Conservation (phyloP, 1,140 invertebrate species). For the Thaumatotibia leucotreta region DNA sequence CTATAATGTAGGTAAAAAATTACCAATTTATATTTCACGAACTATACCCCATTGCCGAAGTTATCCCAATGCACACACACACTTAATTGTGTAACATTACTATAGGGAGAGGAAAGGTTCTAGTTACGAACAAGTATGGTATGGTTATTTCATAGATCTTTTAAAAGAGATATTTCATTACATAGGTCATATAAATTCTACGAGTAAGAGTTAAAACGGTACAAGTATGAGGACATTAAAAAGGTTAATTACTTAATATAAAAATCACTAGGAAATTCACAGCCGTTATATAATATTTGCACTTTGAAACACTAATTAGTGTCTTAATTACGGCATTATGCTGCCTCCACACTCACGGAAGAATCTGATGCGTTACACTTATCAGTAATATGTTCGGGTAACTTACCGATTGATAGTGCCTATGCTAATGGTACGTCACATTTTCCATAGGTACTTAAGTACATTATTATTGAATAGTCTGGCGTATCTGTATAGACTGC, state of each 20-base stretch:
- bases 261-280: constrained; percentile 41
- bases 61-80: too few relatives aligned
- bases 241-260: constrained; percentile 1
- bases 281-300: constrained; percentile 42
- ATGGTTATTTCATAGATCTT: not conserved
- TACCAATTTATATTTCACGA: too few relatives aligned
- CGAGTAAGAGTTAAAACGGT: not conserved
- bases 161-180: not conserved
- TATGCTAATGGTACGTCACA: too few relatives aligned
- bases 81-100: not conserved
- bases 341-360: not conserved
- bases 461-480: too few relatives aligned
- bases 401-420: too few relatives aligned
- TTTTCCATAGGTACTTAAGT: too few relatives aligned
- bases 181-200: not conserved
- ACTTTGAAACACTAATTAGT: constrained; percentile 25
- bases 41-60: too few relatives aligned
- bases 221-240: not conserved
- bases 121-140: not conserved
- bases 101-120: not conserved
- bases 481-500: too few relatives aligned
- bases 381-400: too few relatives aligned
- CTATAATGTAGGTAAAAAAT: too few relatives aligned
- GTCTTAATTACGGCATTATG: not conserved
- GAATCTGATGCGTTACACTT: too few relatives aligned